Base-by-base conservation (phyloP, 2,797 vertebrate species). In the Sylvia borin region DNA sequence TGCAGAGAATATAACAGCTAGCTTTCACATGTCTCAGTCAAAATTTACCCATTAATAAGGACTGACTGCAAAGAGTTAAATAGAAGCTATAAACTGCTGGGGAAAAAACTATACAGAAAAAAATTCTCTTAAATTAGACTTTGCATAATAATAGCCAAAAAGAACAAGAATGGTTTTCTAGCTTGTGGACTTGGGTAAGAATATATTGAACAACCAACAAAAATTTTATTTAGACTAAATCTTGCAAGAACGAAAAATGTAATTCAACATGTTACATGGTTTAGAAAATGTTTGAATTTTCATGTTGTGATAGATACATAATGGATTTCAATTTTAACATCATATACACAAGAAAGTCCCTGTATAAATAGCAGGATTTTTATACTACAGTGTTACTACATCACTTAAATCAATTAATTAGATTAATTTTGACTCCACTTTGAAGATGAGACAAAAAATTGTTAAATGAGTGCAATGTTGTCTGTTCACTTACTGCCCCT, bases 381-480 rank as follows among this genome's bases (percentile, higher is more conserved):
- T 51, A 8, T 47, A 19, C 3, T 77, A 16, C 8, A 51, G 10
- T 74, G 12, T 84, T 71, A 57, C 27, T n/a, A 8, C 29, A 60
- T 68, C 4, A 2, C 18, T 87, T 72, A 48, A 42, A 67, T 77
- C 9, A 67, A 77, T n/a, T n/a, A n/a, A n/a, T n/a, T n/a, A n/a
- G n/a, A 82, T 72, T 43, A 64, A 47, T 62, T 68, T 62, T 79
- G 42, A 65, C 6, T 57, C 4, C 12, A 45, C 10, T 16, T 27
- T 40, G 24, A 91, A 91, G 48, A 73, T 27, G 48, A 76, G 34
- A 55, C 26, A 65, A 45, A 71, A 89, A 54, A 38, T 57, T 78
- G 10, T 10, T 57, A 45, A 75, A 81, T 57, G 31, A n/a, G 7
- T 72, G 4, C 1, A 31, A 7, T 0, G 0, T 48, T 82, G 3